A percentile compares a stretch with the other conserved stretches of the same genome.
phyloP scores from a whole-genome alignment of 1,140 invertebrate species.

The Heliconius congener region DNA sequence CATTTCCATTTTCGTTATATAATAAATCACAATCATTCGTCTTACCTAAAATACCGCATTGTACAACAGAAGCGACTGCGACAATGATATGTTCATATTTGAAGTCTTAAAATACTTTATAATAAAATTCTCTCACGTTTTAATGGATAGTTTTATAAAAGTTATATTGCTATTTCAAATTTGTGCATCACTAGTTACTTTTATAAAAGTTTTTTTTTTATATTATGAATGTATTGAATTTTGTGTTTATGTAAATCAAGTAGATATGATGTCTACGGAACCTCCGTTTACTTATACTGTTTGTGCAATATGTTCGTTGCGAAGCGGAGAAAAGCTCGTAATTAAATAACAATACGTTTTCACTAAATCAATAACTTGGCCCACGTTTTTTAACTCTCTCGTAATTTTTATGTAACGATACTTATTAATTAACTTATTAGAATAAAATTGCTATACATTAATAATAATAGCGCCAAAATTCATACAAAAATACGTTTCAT shows the following conservation, averaged over 20 bases:
- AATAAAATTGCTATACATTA: not conserved
- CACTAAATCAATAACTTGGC: conserved; percentile 9
- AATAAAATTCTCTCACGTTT: not conserved
- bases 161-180: not conserved
- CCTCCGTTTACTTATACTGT: not conserved
- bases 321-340: not conserved
- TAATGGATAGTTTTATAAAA: not conserved
- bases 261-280: not conserved
- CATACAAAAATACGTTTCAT: conserved; percentile 36
- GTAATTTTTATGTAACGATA: not conserved
- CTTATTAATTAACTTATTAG: conserved; percentile 10
- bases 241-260: not conserved
- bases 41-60: not conserved
- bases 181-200: not conserved
- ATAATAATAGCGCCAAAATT: conserved; percentile 24
- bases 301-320: not conserved
- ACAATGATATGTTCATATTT: conserved; percentile 11
- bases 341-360: conserved; percentile 4
- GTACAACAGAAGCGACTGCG: not conserved
- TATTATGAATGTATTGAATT: not conserved
- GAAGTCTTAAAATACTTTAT: not conserved
- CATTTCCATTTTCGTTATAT: not conserved
- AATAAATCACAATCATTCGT: conserved; percentile 2
- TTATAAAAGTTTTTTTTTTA: not conserved
- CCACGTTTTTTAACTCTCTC: conserved; percentile 7